phyloP scores from a whole-genome alignment of 2,113 vertebrate species.

The Oxygymnocypris stewartii region DNA sequence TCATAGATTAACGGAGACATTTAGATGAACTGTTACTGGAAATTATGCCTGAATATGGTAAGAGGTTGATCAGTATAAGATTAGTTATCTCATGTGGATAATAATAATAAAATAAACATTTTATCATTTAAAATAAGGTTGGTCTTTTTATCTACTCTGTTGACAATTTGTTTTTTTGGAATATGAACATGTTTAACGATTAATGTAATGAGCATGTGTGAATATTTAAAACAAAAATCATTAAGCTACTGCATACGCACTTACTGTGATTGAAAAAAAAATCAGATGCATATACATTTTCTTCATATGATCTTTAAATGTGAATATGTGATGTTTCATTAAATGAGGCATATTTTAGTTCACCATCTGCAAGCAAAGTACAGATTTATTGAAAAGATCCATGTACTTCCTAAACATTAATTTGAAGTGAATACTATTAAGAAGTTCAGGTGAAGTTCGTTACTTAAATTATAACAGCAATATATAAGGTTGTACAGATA shows the following conservation, averaged over 20 bases:
- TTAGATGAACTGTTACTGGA: background rate
- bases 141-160: slow-evolving; percentile 13
- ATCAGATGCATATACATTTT: background rate
- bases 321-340: background rate
- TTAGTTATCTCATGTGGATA: slow-evolving; percentile 9
- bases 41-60: slow-evolving; percentile 17
- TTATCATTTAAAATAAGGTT: slow-evolving; percentile 21
- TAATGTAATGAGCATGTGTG: background rate
- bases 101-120: slow-evolving; percentile 8
- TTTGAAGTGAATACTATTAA: background rate
- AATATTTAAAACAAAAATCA: background rate
- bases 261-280: background rate
- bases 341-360: background rate
- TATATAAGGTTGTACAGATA: background rate
- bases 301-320: background rate
- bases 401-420: background rate
- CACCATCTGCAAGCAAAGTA: background rate
- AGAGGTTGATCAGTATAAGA: background rate
- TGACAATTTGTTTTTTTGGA: background rate
- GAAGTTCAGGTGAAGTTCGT: background rate
- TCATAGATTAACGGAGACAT: background rate
- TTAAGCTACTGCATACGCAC: background rate
- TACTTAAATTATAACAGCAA: background rate
- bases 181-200: background rate
- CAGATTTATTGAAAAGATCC: background rate